phyloP scores from a whole-genome alignment of 2,797 vertebrate species.

The Macropus fuliginosus region DNA sequence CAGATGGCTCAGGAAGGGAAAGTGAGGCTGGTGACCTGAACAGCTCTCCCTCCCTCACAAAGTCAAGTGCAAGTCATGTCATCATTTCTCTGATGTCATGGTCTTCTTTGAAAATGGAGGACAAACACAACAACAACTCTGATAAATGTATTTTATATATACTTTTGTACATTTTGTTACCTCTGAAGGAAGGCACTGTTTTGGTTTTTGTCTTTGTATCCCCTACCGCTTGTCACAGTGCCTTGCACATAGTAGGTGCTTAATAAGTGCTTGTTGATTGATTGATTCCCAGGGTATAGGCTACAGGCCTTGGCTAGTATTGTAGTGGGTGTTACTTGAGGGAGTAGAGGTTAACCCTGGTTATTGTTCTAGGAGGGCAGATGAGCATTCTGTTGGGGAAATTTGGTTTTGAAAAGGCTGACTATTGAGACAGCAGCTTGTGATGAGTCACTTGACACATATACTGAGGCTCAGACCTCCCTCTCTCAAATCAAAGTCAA shows the following conservation, averaged over 20 bases:
- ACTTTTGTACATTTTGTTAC: background rate
- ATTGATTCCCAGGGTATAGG: background rate
- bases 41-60: too few relatives aligned
- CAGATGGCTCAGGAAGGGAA: too few relatives aligned
- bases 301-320: background rate
- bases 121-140: too few relatives aligned
- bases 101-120: too few relatives aligned
- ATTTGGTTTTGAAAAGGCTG: background rate
- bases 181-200: background rate
- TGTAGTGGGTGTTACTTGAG: background rate
- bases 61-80: too few relatives aligned
- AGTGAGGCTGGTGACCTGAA: too few relatives aligned
- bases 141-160: background rate
- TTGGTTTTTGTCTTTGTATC: background rate
- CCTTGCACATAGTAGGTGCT: background rate
- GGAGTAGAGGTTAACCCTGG: background rate
- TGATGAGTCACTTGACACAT: background rate
- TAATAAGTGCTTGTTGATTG: background rate
- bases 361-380: background rate
- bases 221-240: background rate
- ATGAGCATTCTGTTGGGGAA: background rate
- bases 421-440: background rate
- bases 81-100: too few relatives aligned
- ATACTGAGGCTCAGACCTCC: background rate
- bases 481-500: too few relatives aligned